These are phyloP conservation scores for Parauchenoglanis ngamensis DNA, from an alignment of 2,797 vertebrate genomes.

Conservation along the genomic window DNA sequence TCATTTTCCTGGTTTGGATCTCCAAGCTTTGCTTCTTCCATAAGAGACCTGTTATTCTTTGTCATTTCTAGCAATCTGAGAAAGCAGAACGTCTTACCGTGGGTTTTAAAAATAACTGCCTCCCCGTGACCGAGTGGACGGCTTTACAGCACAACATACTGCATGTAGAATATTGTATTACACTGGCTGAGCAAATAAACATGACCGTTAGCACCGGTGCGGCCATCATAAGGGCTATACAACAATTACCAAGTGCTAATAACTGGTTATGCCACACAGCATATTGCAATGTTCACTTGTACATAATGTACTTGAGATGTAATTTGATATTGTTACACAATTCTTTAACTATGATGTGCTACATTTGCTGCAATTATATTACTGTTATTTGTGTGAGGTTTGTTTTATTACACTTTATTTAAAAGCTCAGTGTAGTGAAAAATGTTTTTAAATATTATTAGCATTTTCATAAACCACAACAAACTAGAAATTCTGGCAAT, in stretches of 20 bases:
- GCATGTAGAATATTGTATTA: neutral
- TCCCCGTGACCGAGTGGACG: neutral
- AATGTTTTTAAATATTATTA: neutral
- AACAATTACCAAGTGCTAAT: no score
- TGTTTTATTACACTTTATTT: neutral
- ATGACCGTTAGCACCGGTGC: neutral
- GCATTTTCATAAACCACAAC: neutral
- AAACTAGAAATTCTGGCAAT: neutral
- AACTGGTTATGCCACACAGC: neutral
- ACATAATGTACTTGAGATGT: neutral
- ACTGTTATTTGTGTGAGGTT: neutral
- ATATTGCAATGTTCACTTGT: neutral
- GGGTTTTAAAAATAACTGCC: neutral
- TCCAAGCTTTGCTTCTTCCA: neutral
- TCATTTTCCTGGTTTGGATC: neutral
- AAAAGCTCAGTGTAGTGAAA: neutral
- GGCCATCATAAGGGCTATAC: neutral
- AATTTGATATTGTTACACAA: neutral
- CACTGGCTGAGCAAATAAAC: neutral
- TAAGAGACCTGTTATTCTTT: neutral
- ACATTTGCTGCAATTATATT: neutral
- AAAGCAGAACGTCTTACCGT: neutral
- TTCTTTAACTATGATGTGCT: neutral
- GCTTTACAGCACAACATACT: slow-evolving; percentile 1
- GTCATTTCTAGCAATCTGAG: neutral